Evolutionary conservation across 1,140 invertebrate genomes (phyloP), one percentile per base, ranked within the genome.

Genomic region (Listronotus bonariensis): DNA sequence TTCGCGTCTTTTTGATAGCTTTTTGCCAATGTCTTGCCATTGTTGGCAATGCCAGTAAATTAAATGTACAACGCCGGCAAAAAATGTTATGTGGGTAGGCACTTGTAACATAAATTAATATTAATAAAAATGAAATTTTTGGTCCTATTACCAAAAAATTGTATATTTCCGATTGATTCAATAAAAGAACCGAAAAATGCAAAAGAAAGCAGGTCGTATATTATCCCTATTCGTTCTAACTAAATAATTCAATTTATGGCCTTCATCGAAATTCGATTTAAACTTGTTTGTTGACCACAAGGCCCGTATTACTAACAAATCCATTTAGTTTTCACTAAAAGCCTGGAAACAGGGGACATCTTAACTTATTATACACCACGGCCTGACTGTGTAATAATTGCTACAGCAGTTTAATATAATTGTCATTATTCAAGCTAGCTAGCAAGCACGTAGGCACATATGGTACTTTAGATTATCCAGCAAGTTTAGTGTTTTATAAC

Each of bases 401-500:
- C 31, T 51, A 51, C 43, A 42, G 10, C 14, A 31, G 43, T 51
- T 60, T 60, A 60, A 51, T 49, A 60, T 60, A 60, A 60, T 49
- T 60, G 57, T 60, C 57, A 60, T 60, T 41, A 61, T 43, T 61
- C 58, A 46, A 26, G 9, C 43, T 26, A n/a, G 17, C 58, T 52
- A 18, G 46, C 51, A 53, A 34, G 46, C 58, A 52, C 58, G 46
- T 48, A 52, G 36, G 42, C 51, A 43, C 46, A 61, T 52, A 61
- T 61, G 48, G 48, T 61, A 61, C 58, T 61, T 52, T 61, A 51
- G 58, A 46, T 61, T 61, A 61, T 61, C 58, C 52, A 48, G 20
- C 31, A 11, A 12, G n/a, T 14, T 51, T 15, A 8, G 20, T 36
- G 26, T 55, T 55, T 55, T 51, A 51, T 51, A 51, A 55, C 40